phyloP scores from a whole-genome alignment of 2,797 vertebrate species.

The Notamacropus eugenii region DNA sequence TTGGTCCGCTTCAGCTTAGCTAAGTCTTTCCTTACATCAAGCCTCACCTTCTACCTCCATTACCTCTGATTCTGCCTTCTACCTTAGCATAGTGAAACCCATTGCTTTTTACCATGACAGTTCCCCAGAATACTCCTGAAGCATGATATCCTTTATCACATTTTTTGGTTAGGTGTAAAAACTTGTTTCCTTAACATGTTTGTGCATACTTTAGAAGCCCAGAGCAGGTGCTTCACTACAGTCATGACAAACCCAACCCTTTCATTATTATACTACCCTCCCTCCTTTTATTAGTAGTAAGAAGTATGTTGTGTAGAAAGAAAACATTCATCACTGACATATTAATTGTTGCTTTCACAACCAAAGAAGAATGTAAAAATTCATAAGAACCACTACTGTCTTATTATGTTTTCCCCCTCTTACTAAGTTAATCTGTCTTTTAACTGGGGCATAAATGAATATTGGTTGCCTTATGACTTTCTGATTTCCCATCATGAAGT shows the following conservation, averaged over 20 bases:
- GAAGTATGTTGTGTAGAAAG: not conserved
- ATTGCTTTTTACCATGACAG: not conserved
- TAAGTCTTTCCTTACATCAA: not conserved
- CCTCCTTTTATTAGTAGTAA: constrained; percentile 28
- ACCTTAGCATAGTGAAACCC: not conserved
- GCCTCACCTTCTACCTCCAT: not conserved
- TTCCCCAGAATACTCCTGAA: not conserved
- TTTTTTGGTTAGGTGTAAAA: not conserved
- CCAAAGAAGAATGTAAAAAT: not conserved
- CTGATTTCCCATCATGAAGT: constrained; percentile 43
- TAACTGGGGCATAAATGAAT: not conserved
- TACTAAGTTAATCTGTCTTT: not conserved
- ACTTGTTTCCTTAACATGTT: not conserved
- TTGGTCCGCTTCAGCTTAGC: not conserved
- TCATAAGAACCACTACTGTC: not conserved
- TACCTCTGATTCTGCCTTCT: not conserved
- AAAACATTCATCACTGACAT: not conserved
- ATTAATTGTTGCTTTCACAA: constrained; percentile 43
- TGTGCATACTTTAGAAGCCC: not conserved
- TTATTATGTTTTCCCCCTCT: not conserved
- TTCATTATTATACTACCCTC: not conserved
- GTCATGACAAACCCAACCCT: not conserved
- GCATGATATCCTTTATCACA: not conserved
- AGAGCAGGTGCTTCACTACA: not conserved
- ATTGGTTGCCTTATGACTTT: constrained; percentile 23